phyloP scores from a whole-genome alignment of 2,888 invertebrate genomes.

The Pseudoips prasinana region DNA sequence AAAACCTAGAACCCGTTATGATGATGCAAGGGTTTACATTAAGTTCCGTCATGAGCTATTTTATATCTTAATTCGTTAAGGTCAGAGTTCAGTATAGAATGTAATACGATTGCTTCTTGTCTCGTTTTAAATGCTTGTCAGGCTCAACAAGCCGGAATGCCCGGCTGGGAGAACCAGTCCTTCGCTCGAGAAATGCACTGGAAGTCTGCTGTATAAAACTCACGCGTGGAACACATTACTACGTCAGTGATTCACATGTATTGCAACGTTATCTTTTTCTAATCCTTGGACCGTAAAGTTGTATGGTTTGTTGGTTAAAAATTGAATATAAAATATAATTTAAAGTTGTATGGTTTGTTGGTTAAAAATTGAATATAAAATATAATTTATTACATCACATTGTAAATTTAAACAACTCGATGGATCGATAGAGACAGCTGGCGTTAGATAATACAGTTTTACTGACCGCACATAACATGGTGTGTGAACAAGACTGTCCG shows the following conservation, averaged over 20 bases:
- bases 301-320: too few relatives aligned
- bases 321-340: too few relatives aligned
- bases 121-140: constrained; percentile 38
- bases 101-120: constrained; percentile 18
- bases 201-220: constrained; percentile 63
- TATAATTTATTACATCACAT: too few relatives aligned
- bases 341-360: too few relatives aligned
- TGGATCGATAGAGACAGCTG: too few relatives aligned
- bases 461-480: too few relatives aligned
- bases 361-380: too few relatives aligned
- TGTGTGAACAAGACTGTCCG: too few relatives aligned
- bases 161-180: constrained; percentile 71
- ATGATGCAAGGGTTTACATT: constrained; percentile 54
- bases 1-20: constrained; percentile 51
- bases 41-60: constrained; percentile 37
- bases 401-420: too few relatives aligned
- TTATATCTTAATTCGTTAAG: constrained; percentile 50
- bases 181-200: constrained; percentile 59
- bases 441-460: too few relatives aligned
- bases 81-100: constrained; percentile 44
- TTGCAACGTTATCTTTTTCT: constrained; percentile 38
- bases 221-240: constrained; percentile 55
- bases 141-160: constrained; percentile 64
- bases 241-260: constrained; percentile 41
- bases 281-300: too few relatives aligned